These are phyloP conservation scores for Catostomus latipinnis DNA, from an alignment of 2,797 vertebrate genomes.

Conservation along the genomic window DNA sequence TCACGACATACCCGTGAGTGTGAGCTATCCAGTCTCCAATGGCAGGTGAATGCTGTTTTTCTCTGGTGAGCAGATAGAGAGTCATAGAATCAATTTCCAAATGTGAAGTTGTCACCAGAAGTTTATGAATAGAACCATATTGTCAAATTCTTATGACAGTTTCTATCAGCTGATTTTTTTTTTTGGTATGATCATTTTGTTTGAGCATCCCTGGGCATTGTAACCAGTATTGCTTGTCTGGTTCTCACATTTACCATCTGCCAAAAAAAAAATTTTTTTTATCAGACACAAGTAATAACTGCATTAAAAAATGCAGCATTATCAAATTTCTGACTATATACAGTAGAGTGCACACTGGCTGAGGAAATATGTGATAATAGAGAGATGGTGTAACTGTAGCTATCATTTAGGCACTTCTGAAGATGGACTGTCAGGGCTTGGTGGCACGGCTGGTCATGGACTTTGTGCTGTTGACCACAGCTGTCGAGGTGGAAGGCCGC, in stretches of 20 bases:
- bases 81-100: too few relatives aligned
- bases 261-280: too few relatives aligned
- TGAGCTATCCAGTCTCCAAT: too few relatives aligned
- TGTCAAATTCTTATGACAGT: too few relatives aligned
- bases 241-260: neutral
- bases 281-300: too few relatives aligned
- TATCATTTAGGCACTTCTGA: conserved; percentile 87
- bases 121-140: too few relatives aligned
- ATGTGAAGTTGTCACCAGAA: too few relatives aligned
- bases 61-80: too few relatives aligned
- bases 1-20: too few relatives aligned
- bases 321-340: neutral
- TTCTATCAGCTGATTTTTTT: neutral
- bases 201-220: neutral
- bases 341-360: too few relatives aligned
- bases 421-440: conserved; percentile 97
- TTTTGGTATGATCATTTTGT: neutral
- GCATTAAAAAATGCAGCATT: too few relatives aligned
- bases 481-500: conserved; percentile 91
- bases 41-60: too few relatives aligned
- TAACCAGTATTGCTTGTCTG: neutral
- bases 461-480: conserved; percentile 92
- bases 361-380: neutral
- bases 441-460: conserved; percentile 91
- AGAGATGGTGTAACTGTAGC: conserved; percentile 15